Evolutionary conservation across 2,888 invertebrate genomes (phyloP), one percentile per base, ranked within the genome.

Genomic region (Brenthis daphne): DNA sequence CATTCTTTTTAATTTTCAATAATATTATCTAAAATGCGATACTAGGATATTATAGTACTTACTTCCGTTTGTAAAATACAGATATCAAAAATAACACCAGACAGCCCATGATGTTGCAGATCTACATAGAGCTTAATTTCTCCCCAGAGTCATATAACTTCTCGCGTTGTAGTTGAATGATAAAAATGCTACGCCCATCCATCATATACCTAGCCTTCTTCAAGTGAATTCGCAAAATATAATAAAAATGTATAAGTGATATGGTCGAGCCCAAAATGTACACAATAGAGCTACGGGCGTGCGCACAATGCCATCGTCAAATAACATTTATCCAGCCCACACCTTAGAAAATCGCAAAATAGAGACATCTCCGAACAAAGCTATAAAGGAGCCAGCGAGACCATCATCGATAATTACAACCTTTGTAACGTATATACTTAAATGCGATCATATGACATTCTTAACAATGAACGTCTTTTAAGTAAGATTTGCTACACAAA

Each of bases 311-410:
- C 85, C 83, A 84, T 92, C 90, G 89, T 92, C 90, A 91, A 91
- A 92, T 92, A 92, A 90, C 91, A 88, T 91, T 92, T 91, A 92
- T 88, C 88, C 88, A 85, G 86, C 90, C 91, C 90, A 89, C 90
- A 91, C 92, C 89, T 90, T 91, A 90, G 90, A 90, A 84, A 88
- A 89, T 90, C 88, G 88, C 91, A 87, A 92, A 90, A 92, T 92
- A 85, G 88, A 92, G 91, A 91, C 89, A 89, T 92, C 88, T 79
- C 77, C 65, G 75, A 75, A 91, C 90, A 90, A 91, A 81, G 82
- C 78, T 81, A 84, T 85, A 86, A 88, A 86, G 85, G 80, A 85
- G 85, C 85, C 78, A 80, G 85, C 82, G 84, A 85, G 83, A 84
- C 89, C 85, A 86, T 84, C 88, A 87, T 84, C 85, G 82, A 93